Conservation (phyloP, 2,113 vertebrate genomes). For the Sardina pilchardus region DNA sequence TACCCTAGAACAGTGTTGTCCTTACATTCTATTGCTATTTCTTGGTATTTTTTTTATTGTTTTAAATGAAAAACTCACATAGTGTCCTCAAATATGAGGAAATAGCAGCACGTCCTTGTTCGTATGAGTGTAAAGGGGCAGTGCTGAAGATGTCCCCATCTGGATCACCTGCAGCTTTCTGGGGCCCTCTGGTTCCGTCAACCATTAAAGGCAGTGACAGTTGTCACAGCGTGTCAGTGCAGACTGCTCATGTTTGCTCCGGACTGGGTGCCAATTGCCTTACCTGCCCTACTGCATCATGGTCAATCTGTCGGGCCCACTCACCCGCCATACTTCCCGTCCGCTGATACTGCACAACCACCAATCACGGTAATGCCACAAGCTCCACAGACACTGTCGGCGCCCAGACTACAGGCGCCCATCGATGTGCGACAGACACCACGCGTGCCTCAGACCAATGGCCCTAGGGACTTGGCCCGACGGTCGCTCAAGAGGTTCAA, state of each 20-base stretch:
- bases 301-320: slow-evolving; percentile 1
- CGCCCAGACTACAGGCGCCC: not conserved
- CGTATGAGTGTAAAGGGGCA: not conserved
- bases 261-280: slow-evolving; percentile 16
- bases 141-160: not conserved
- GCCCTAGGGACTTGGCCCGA: not conserved
- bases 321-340: not conserved
- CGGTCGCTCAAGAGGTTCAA: not conserved
- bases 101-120: not conserved
- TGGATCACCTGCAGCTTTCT: slow-evolving; percentile 14
- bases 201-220: slow-evolving; percentile 38
- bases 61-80: not conserved
- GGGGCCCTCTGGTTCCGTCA: not conserved
- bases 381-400: not conserved
- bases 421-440: not conserved
- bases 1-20: too few species aligned
- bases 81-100: not conserved
- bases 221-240: slow-evolving; percentile 37
- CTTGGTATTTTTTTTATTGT: not conserved
- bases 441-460: not conserved
- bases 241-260: slow-evolving; percentile 21
- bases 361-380: not conserved
- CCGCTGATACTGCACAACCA: not conserved
- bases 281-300: slow-evolving; percentile 30
- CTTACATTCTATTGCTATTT: not conserved